Base-by-base conservation (phyloP, 2,113 vertebrate genomes). In the Dicerorhinus sumatrensis region DNA sequence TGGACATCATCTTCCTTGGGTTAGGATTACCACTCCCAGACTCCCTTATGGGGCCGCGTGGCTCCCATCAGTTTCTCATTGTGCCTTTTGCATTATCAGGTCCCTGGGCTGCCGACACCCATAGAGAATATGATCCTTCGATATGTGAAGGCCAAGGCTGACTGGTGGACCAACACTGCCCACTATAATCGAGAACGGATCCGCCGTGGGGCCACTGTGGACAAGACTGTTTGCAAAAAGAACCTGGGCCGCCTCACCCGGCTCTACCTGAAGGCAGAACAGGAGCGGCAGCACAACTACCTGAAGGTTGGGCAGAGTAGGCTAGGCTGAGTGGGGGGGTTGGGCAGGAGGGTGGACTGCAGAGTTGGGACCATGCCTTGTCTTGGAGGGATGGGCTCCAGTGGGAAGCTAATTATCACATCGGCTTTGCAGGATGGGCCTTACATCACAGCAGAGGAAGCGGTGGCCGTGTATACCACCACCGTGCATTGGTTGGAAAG, bases 91-190 rank as follows among this genome's bases (percentile, higher is more conserved):
- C 67, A 42, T 9, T 23, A 85, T 20, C 95, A 99, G 99, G 99
- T 99, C 36, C 99, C 99, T 2, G 99, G 99, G 6, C 98, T 99
- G 72, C 99, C 99, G 63, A 99, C 99, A 33, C 99, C 99, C 56
- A 99, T 99, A 89, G 99, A 99, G 98, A 99, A 99, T 98, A 99
- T 99, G 99, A 99, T 99, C 98, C 98, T 99, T 98, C 99, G 99
- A 46, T 99, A 99, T 0, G 99, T 99, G 98, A 99, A 99, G 97
- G 99, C 99, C 77, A 99, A 99, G 98, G 99, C 99, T 62, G 99
- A 99, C 98, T 99, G 99, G 99, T 99, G 99, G 99, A 99, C 99
- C 95, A 99, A 99, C 93, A 99, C 99, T 0, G 99, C 99, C 33
- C 99, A 99, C 98, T 99, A 99, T 98, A 99, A 99, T 98, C 98